phyloP scores from a whole-genome alignment of 1,140 invertebrate genomes.

The Drosophila tristis region DNA sequence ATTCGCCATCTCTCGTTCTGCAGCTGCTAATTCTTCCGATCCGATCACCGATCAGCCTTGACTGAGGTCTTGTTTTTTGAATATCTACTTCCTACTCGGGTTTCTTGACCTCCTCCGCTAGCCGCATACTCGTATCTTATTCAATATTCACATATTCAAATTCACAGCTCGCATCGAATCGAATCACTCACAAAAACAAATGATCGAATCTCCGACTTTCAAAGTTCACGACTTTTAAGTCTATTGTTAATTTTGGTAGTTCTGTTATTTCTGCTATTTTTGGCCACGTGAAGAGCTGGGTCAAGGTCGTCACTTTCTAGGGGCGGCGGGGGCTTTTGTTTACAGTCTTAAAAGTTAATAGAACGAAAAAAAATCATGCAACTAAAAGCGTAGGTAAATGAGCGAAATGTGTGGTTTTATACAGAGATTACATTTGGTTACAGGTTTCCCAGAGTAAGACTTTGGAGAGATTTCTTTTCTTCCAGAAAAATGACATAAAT shows the following conservation, averaged over 20 bases:
- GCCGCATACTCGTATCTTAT: constrained; percentile 9
- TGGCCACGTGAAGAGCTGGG: constrained; percentile 11
- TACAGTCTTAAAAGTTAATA: neutral
- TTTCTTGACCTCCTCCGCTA: constrained; percentile 44
- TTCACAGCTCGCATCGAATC: neutral
- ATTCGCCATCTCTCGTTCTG: constrained; percentile 33
- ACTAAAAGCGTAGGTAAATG: neutral
- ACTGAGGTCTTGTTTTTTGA: constrained; percentile 6
- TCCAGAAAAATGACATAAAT: no score
- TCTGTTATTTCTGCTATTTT: constrained; percentile 8
- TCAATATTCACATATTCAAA: constrained; percentile 12
- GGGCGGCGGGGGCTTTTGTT: neutral
- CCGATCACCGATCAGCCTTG: constrained; percentile 25
- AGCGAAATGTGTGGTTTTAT: no score
- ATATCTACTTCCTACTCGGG: constrained; percentile 40
- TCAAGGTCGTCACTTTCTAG: constrained; percentile 19
- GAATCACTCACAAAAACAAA: constrained; percentile 3
- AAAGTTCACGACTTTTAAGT: neutral
- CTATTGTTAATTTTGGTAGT: constrained; percentile 24
- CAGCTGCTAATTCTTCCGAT: constrained; percentile 34
- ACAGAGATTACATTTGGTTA: no score
- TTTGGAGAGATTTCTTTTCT: no score
- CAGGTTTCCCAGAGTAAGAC: no score
- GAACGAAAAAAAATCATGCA: constrained; percentile 2
- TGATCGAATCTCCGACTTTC: no score